Evolutionary conservation across 2,113 vertebrate genomes (phyloP), one percentile per base, ranked within the genome.

Genomic region (Emydocephalus ijimae): DNA sequence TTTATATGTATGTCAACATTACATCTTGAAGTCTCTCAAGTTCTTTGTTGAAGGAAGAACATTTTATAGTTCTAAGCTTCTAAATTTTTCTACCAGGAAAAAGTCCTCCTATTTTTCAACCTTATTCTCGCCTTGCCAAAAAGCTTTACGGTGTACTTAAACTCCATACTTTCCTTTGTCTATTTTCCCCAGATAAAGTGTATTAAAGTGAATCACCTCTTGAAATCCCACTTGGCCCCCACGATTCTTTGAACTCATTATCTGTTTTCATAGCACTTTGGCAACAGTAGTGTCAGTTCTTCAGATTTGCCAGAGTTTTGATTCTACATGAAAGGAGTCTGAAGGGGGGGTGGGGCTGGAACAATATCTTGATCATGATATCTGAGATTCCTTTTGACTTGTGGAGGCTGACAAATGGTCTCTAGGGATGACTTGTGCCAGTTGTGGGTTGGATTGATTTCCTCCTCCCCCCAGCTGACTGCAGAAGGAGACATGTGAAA

Each of bases 331-430:
- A 81, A 39, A 81, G 34, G 34, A 81, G 18, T 43, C 7, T 81
- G n/a, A 39, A 4, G 4, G 3, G 11, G n/a, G 0, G 0, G 12
- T 0, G 29, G 4, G 5, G 2, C 15, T 81, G 34, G 74, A 9
- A 81, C 18, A 81, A 39, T 15, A 43, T 81, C 34, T 21, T 21
- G 34, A 39, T 43, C 74, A 43, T 43, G 74, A 39, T 81, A 81
- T 81, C 18, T 81, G 34, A 21, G 3, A 21, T 81, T 81, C 2
- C 34, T 43, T 81, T 81, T 81, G 74, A 18, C 34, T 34, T 81
- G 18, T 81, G 34, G 7, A 81, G 6, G 18, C 34, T 43, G 18
- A 81, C 34, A 81, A 39, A 43, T 39, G 18, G 34, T 43, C 1
- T 81, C 18, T 21, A 43, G 18, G 18, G 7, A 9, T 81, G 34